phyloP scores from a whole-genome alignment of 35 echinoderm and acorn worm species.

The Ophioderma brevispina region DNA sequence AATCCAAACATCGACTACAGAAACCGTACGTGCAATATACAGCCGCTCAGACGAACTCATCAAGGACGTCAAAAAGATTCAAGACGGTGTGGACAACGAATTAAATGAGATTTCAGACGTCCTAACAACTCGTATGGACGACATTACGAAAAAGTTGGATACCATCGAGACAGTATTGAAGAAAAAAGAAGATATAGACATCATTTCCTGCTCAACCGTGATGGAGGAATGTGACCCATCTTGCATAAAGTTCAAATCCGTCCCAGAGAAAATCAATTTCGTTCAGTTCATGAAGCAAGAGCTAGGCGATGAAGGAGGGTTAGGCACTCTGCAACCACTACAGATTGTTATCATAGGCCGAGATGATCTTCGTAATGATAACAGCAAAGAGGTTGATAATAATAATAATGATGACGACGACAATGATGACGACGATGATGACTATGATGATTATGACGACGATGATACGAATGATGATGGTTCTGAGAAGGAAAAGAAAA shows the following conservation, averaged over 20 bases:
- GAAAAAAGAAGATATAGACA: neutral
- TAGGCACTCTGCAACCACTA: neutral
- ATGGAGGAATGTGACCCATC: neutral
- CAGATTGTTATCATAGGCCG: neutral
- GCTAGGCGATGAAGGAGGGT: neutral
- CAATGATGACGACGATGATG: neutral
- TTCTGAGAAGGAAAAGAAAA: too few species aligned
- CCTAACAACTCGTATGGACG: neutral
- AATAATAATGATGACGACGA: neutral
- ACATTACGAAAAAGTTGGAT: neutral
- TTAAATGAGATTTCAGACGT: neutral
- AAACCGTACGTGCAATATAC: neutral
- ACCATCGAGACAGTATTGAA: neutral
- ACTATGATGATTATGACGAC: too few species aligned
- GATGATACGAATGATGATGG: too few species aligned
- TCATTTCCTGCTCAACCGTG: neutral
- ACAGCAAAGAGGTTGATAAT: neutral
- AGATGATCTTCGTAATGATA: neutral
- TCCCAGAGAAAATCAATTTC: neutral
- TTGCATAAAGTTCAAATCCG: neutral
- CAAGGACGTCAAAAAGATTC: neutral
- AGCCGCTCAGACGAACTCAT: constrained; percentile 2
- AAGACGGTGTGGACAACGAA: neutral
- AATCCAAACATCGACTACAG: neutral
- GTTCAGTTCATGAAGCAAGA: neutral